Conservation (phyloP, 2,888 invertebrate species). For the Spatulosminthurus flaviceps region DNA sequence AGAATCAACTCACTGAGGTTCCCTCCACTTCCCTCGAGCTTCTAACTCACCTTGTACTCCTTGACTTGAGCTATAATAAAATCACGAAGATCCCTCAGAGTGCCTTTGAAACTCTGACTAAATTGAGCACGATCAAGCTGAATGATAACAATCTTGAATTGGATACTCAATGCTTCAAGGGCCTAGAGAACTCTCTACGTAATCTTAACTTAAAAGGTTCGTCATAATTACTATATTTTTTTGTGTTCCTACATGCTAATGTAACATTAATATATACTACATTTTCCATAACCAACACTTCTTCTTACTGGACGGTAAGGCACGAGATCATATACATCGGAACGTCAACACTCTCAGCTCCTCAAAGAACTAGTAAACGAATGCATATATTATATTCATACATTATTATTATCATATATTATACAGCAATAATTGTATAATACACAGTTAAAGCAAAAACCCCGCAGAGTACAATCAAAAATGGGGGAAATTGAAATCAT, state of each 20-base stretch:
- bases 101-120: conserved; percentile 77
- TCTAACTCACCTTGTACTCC: conserved; percentile 76
- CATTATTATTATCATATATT: too few species aligned
- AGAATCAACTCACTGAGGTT: conserved; percentile 77
- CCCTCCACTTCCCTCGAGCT: conserved; percentile 78
- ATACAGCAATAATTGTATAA: too few species aligned
- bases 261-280: too few species aligned
- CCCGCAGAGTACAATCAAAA: too few species aligned
- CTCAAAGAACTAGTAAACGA: too few species aligned
- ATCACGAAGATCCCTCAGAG: conserved; percentile 77
- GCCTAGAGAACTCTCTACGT: conserved; percentile 82
- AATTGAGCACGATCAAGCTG: conserved; percentile 82
- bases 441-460: too few species aligned
- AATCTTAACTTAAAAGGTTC: conserved; percentile 86
- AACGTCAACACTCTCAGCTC: too few species aligned
- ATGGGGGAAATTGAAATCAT: too few species aligned
- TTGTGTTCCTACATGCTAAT: not conserved
- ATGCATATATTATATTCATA: too few species aligned
- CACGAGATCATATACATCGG: too few species aligned
- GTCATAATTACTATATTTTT: not conserved
- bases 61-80: conserved; percentile 86
- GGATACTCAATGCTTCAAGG: conserved; percentile 74
- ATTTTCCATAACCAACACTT: too few species aligned
- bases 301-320: too few species aligned
- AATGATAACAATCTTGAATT: conserved; percentile 84